Conservation (phyloP, 2,888 invertebrate species). For the Allygus modestus region DNA sequence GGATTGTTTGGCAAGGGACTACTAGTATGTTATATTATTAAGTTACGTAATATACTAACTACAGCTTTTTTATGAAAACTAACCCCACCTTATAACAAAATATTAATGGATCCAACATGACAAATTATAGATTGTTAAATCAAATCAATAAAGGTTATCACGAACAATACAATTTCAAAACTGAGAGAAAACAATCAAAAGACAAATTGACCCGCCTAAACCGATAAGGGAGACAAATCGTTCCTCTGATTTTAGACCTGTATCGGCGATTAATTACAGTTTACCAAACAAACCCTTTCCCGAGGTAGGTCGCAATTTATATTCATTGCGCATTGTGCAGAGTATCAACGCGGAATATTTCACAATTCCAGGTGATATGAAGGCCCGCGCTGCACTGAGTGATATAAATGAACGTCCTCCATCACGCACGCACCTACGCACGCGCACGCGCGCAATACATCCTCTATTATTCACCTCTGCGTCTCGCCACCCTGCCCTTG, state of each 20-base stretch:
- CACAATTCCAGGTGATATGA: conserved; percentile 34
- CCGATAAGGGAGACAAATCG: conserved; percentile 27
- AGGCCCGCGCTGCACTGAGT: conserved; percentile 20
- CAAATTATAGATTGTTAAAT: no score
- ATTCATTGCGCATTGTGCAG: conserved; percentile 25
- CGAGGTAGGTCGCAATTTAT: not conserved
- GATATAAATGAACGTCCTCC: conserved; percentile 25
- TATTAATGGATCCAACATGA: no score
- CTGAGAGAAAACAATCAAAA: conserved; percentile 39
- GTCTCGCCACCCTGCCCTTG: conserved; percentile 22
- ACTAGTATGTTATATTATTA: no score
- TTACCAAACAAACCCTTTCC: not conserved
- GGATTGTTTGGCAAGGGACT: no score
- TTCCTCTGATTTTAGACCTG: conserved; percentile 1
- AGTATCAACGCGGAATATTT: conserved; percentile 4
- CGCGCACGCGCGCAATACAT: not conserved
- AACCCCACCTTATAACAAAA: no score
- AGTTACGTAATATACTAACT: no score
- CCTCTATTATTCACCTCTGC: conserved; percentile 5
- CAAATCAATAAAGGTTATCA: not conserved
- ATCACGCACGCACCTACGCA: not conserved
- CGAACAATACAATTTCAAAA: conserved; percentile 14
- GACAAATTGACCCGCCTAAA: conserved; percentile 21
- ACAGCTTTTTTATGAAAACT: no score
- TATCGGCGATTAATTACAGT: conserved; percentile 10